Evolutionary conservation across 1,140 invertebrate genomes (phyloP).

Genomic region (Drosophila azteca): DNA sequence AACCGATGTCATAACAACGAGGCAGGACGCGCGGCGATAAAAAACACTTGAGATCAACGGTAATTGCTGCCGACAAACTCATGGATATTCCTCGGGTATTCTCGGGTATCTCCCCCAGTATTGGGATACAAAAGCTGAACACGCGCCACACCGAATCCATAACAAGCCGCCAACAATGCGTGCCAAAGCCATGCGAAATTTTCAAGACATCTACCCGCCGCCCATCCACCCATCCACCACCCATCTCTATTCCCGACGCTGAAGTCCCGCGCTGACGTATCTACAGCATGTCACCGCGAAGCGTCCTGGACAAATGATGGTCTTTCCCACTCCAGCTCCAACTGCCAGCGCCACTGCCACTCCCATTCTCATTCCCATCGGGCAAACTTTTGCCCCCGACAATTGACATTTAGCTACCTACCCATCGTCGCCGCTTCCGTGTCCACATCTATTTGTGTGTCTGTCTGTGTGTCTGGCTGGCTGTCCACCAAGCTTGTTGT

Average conservation of each 20-base stretch:
- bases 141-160: constrained; percentile 52
- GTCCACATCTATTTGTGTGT: constrained; percentile 62
- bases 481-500: constrained; percentile 51
- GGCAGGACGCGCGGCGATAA: constrained; percentile 49
- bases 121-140: constrained; percentile 27
- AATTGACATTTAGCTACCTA: constrained; percentile 56
- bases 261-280: constrained; percentile 6
- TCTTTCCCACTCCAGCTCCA: constrained; percentile 11
- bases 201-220: constrained; percentile 44
- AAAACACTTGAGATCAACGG: constrained; percentile 76
- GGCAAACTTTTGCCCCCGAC: constrained; percentile 33
- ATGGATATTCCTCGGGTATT: constrained; percentile 34
- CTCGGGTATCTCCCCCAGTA: constrained; percentile 1
- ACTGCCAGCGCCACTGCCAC: not conserved
- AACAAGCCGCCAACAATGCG: constrained; percentile 52
- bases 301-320: constrained; percentile 45
- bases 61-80: constrained; percentile 77
- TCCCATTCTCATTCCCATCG: constrained; percentile 19
- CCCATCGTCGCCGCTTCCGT: constrained; percentile 32
- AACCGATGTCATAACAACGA: constrained; percentile 65
- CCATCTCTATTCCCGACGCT: too few relatives aligned
- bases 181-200: constrained; percentile 48
- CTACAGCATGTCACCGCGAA: constrained; percentile 39
- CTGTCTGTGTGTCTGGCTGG: not conserved
- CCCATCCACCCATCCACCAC: not conserved